Percentiles rank a stretch among this genome's conserved stretches.
phyloP scores from a whole-genome alignment of 2,888 invertebrate genomes.

The Stenoptilia bipunctidactyla region DNA sequence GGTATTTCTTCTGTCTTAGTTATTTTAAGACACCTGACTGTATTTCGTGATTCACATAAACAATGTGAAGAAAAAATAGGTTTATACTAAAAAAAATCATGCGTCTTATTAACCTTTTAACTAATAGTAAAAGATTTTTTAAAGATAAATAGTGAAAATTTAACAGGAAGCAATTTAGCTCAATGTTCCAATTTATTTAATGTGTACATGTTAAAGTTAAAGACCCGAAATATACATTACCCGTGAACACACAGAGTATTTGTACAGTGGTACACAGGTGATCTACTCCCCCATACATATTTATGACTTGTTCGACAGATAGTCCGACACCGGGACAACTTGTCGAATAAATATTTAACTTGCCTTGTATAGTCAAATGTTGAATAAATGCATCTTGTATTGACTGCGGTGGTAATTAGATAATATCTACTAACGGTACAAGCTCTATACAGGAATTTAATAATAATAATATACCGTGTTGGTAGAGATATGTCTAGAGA shows the following conservation, averaged over 20 bases:
- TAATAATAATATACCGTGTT: too few relatives aligned
- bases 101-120: too few relatives aligned
- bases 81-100: too few relatives aligned
- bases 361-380: slow-evolving; percentile 31
- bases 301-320: slow-evolving; percentile 58
- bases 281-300: slow-evolving; percentile 58
- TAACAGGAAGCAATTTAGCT: background rate
- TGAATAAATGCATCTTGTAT: slow-evolving; percentile 17
- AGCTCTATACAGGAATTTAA: background rate
- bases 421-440: background rate
- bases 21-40: background rate
- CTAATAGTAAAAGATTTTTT: too few relatives aligned
- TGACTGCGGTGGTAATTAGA: slow-evolving; percentile 7
- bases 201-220: slow-evolving; percentile 25
- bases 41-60: too few relatives aligned
- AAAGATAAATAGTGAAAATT: background rate
- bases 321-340: slow-evolving; percentile 45
- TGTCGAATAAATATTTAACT: slow-evolving; percentile 45
- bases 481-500: too few relatives aligned
- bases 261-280: slow-evolving; percentile 46
- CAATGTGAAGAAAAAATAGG: too few relatives aligned
- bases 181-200: background rate
- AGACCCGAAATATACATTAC: slow-evolving; percentile 53
- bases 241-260: slow-evolving; percentile 53
- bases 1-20: too few relatives aligned